Percentiles rank a stretch among this genome's conserved stretches.
phyloP scores from a whole-genome alignment of 2,797 vertebrate genomes.

The Enteromius paludinosus region DNA sequence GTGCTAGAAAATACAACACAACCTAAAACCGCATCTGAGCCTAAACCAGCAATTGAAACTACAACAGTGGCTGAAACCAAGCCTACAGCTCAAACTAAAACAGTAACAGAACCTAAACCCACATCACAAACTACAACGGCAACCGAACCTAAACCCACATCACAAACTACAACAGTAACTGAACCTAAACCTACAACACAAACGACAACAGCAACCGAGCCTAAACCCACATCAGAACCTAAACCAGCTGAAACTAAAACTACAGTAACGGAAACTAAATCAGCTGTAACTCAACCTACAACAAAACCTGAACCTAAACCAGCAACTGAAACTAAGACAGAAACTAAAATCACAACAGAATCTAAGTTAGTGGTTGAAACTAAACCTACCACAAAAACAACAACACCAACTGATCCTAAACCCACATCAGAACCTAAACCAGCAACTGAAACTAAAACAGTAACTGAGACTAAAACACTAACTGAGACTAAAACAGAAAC shows the following conservation, averaged over 20 bases:
- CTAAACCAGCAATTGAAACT: not conserved
- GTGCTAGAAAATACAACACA: not conserved
- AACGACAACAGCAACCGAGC: not conserved
- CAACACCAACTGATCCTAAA: not conserved
- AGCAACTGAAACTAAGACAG: not conserved
- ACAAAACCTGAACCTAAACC: not conserved
- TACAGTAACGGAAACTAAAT: not conserved
- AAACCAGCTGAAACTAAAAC: not conserved
- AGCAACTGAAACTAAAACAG: slow-evolving; percentile 9
- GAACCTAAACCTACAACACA: not conserved
- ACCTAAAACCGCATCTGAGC: not conserved
- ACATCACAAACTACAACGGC: not conserved
- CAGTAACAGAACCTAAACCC: not conserved
- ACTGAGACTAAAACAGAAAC: too few relatives aligned
- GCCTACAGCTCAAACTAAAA: not conserved
- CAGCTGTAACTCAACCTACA: not conserved
- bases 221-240: not conserved
- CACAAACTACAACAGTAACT: not conserved
- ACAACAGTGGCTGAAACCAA: not conserved
- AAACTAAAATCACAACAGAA: too few relatives aligned
- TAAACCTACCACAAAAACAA: not conserved
- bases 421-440: not conserved
- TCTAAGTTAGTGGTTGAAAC: not conserved
- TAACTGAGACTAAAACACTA: not conserved
- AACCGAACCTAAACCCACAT: not conserved